Percentiles rank a stretch among this genome's conserved stretches.
These are phyloP conservation scores for Leptatherina wallacei DNA, from an alignment of 2,797 vertebrate species.

Conservation along the genomic window DNA sequence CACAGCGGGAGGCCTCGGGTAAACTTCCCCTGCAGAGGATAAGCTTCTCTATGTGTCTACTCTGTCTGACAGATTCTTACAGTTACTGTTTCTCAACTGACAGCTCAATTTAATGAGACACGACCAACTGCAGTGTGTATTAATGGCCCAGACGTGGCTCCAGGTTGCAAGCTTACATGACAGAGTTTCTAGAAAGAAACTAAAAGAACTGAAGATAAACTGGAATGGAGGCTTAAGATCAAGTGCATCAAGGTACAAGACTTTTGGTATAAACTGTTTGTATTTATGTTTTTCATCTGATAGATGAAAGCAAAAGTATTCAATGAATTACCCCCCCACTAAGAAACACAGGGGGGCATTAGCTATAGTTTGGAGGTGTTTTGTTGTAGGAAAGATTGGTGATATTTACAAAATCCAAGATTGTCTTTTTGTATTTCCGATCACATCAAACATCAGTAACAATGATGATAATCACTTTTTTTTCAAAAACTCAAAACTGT, in stretches of 20 bases:
- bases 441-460: no score
- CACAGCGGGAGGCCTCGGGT: background rate
- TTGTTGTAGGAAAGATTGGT: no score
- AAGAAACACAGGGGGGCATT: background rate
- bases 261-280: background rate
- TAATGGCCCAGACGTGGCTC: background rate
- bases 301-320: background rate
- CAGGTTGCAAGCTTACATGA: background rate
- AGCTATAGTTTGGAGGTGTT: no score
- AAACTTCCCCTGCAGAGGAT: conserved; percentile 1
- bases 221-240: background rate
- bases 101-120: background rate
- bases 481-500: background rate
- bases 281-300: background rate
- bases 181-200: background rate
- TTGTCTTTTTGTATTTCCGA: no score
- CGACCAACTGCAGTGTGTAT: background rate
- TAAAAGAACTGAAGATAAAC: background rate
- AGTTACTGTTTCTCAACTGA: background rate
- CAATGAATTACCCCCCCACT: no score
- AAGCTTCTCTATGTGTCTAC: background rate
- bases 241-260: background rate
- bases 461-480: no score
- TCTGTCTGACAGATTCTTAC: conserved; percentile 1
- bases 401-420: no score